Conservation (phyloP, 2,888 invertebrate species). For the Catotricha subobsoleta region DNA sequence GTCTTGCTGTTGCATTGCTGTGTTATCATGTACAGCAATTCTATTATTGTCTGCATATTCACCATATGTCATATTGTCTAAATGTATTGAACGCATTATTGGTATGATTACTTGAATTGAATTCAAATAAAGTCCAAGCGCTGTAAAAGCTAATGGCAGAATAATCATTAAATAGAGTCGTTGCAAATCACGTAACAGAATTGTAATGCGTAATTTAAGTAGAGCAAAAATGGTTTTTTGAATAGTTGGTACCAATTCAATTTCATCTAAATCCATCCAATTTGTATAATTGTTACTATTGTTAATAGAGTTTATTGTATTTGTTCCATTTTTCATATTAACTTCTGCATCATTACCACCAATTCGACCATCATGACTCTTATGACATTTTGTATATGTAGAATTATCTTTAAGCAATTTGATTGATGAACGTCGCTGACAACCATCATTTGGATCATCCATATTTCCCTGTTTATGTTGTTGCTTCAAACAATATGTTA, state of each 20-base stretch:
- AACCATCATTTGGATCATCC: conserved; percentile 5
- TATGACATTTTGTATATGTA: conserved; percentile 1
- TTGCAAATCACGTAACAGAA: conserved; percentile 50
- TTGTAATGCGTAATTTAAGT: conserved; percentile 42
- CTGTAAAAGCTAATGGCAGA: conserved; percentile 49
- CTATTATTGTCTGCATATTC: conserved; percentile 34
- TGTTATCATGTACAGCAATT: conserved; percentile 34
- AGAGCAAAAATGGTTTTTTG: conserved; percentile 48
- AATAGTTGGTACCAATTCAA: conserved; percentile 42
- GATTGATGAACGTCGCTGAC: conserved; percentile 4
- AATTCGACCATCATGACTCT: too few species aligned
- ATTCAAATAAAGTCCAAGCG: conserved; percentile 45
- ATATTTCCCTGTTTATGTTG: too few species aligned
- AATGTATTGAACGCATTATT: conserved; percentile 40
- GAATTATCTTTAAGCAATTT: conserved; percentile 7
- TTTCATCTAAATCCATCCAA: conserved; percentile 33
- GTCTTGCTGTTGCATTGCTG: conserved; percentile 1
- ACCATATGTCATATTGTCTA: conserved; percentile 44
- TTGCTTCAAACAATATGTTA: too few species aligned
- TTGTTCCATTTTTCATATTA: too few species aligned
- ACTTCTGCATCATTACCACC: too few species aligned
- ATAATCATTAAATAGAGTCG: conserved; percentile 57
- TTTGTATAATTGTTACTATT: too few species aligned
- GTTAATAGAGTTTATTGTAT: too few species aligned
- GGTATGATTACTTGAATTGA: conserved; percentile 43